Evolutionary conservation across 2,113 vertebrate species (phyloP), one percentile per base, ranked within the genome.

Genomic region (Trachemys scripta): DNA sequence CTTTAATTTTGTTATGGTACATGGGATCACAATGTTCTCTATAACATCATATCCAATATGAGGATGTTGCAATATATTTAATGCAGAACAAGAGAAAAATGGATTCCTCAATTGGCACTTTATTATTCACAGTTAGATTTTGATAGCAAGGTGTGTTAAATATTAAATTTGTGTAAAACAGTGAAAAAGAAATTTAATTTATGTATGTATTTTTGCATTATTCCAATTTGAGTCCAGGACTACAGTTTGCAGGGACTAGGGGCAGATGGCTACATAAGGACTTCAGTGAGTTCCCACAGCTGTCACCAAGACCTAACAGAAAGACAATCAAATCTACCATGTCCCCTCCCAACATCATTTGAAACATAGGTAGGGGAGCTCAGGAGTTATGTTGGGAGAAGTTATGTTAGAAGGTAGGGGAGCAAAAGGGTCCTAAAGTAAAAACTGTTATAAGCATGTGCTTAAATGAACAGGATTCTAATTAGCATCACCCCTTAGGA

Each of bases 131-230:
- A 69, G 94, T 89, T 80, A 62, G 35, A 10, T 78, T 96, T 92
- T 89, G 83, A 75, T 76, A 84, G 50, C 38, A 62, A 51, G 89
- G 85, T 0, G 2, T 87, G 10, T 51, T 85, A 31, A 78, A 56
- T 59, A 83, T 1, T 19, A 81, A 85, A 95, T 87, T 35, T 25
- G 38, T 80, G 82, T 25, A 59, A 86, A 69, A 4, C 45, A 9
- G 83, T 49, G 85, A 75, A 16, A 51, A 85, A 95, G 92, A 56
- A 49, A 92, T 93, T 90, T 9, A 79, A 94, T 85, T 82, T 94
- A 31, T 57, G 85, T 49, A 29, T 1, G 22, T 31, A 29, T 91
- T 62, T 91, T 62, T 57, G 22, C 29, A 3, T 85, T 62, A 3
- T 19, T 65, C 49, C 80, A 47, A 35, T 14, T 17, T 5, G 3